Conservation (phyloP, 35 echinoderm and acorn worm species). For the Apostichopus parvimensis region DNA sequence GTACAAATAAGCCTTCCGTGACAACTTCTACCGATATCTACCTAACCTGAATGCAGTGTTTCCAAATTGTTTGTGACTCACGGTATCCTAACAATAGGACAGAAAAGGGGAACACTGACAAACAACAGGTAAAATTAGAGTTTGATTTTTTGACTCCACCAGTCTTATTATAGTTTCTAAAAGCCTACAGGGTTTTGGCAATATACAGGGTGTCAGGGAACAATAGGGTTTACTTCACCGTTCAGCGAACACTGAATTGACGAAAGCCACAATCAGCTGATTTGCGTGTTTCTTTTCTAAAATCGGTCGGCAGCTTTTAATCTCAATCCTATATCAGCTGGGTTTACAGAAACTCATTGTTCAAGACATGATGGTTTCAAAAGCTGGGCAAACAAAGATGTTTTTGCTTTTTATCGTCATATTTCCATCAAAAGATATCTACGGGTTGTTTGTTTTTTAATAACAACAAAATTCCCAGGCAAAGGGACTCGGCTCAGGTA, state of each 20-base stretch:
- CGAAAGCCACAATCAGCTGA: constrained; percentile 31
- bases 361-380: not conserved
- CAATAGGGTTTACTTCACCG: constrained; percentile 13
- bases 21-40: not conserved
- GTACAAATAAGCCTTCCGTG: constrained; percentile 34
- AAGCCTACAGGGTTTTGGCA: not conserved
- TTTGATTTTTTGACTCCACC: constrained; percentile 11
- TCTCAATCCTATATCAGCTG: constrained; percentile 2
- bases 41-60: not conserved
- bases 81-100: not conserved
- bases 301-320: not conserved
- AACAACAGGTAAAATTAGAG: constrained; percentile 45
- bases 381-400: not conserved
- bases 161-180: not conserved
- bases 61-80: constrained; percentile 37
- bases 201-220: not conserved
- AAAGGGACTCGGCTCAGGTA: not conserved
- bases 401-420: constrained; percentile 2
- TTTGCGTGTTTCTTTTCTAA: not conserved
- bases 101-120: constrained; percentile 9
- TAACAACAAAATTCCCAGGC: not conserved
- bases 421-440: not conserved
- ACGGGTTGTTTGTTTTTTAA: constrained; percentile 5
- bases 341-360: not conserved
- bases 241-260: constrained; percentile 5